phyloP scores from a whole-genome alignment of 1,140 invertebrate genomes.

The Acromyrmex echinatior region DNA sequence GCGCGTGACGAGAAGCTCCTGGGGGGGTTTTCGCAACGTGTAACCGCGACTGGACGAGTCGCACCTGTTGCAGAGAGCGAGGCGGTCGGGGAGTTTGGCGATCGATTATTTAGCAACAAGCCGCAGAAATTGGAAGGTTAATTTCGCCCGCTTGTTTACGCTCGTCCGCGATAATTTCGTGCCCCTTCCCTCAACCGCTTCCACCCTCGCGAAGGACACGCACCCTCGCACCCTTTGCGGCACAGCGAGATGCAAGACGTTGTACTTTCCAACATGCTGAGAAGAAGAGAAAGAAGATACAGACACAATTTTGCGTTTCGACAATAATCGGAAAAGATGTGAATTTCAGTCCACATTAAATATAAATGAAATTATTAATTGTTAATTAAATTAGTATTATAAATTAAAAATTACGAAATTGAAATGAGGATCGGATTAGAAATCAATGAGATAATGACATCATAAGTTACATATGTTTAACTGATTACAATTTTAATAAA shows the following conservation, averaged over 20 bases:
- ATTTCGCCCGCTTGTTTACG: slow-evolving; percentile 83
- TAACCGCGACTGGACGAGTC: slow-evolving; percentile 71
- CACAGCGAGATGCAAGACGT: background rate
- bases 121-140: slow-evolving; percentile 84
- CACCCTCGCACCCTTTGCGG: background rate
- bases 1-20: background rate
- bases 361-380: background rate
- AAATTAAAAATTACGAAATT: background rate
- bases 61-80: slow-evolving; percentile 81
- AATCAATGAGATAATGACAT: too few relatives aligned
- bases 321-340: background rate
- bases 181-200: slow-evolving; percentile 53
- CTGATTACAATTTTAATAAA: too few relatives aligned
- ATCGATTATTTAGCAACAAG: slow-evolving; percentile 86
- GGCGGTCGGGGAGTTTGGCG: slow-evolving; percentile 77
- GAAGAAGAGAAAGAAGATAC: background rate
- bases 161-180: slow-evolving; percentile 81
- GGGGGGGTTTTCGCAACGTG: slow-evolving; percentile 71
- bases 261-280: too few relatives aligned
- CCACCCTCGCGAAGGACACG: background rate
- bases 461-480: too few relatives aligned
- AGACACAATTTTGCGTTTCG: background rate
- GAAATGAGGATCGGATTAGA: too few relatives aligned
- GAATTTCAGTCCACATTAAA: background rate
- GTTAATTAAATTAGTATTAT: background rate